A percentile compares a stretch with the other conserved stretches of the same genome.
Conservation (phyloP, 2,888 invertebrate genomes). For the Meteorus cinctellus region DNA sequence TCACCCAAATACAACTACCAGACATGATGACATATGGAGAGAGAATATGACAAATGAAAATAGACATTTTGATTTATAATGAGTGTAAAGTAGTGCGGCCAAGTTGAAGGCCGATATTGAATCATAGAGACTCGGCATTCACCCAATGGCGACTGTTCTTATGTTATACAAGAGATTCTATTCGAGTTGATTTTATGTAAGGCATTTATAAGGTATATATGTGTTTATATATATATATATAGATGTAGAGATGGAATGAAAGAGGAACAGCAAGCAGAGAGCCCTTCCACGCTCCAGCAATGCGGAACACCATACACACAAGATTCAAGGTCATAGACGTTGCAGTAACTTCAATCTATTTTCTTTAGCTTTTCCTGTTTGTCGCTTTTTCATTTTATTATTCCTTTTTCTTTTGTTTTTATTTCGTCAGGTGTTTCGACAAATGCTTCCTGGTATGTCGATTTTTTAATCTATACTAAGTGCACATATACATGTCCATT, state of each 20-base stretch:
- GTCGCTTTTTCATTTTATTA: slow-evolving; percentile 29
- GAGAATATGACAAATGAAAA: slow-evolving; percentile 4
- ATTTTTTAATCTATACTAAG: neutral
- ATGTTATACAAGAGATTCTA: neutral
- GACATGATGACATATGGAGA: neutral
- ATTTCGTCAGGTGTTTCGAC: neutral
- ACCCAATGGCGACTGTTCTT: neutral
- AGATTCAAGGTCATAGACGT: slow-evolving; percentile 55
- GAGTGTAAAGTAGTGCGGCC: slow-evolving; percentile 57
- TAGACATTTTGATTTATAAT: slow-evolving; percentile 10
- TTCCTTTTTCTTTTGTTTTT: slow-evolving; percentile 26
- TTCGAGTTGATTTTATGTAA: neutral
- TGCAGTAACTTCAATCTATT: slow-evolving; percentile 45
- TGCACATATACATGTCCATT: neutral
- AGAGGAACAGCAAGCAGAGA: slow-evolving; percentile 25
- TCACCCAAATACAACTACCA: neutral
- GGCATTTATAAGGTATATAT: slow-evolving; percentile 24
- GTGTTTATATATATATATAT: neutral
- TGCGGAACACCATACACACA: slow-evolving; percentile 60
- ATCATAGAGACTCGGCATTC: slow-evolving; percentile 19
- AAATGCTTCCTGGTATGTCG: too few relatives aligned
- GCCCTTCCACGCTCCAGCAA: slow-evolving; percentile 58
- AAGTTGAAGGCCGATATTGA: slow-evolving; percentile 66
- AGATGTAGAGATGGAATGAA: slow-evolving; percentile 15
- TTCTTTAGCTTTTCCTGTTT: slow-evolving; percentile 30